These are phyloP conservation scores for Opisthograptis luteolata DNA, from an alignment of 2,888 invertebrate species.

Conservation along the genomic window DNA sequence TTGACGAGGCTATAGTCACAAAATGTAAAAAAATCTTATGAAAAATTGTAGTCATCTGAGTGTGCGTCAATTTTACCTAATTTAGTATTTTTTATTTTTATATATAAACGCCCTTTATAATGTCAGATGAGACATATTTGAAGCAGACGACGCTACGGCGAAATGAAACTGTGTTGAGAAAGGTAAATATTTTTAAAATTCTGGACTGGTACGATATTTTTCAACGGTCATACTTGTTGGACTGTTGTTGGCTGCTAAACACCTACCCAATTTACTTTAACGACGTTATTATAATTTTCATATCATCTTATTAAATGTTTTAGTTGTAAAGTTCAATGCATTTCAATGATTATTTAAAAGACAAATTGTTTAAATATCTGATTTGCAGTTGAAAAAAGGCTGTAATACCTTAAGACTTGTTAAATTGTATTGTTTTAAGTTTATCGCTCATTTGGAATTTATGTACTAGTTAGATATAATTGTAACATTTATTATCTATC, in stretches of 20 bases:
- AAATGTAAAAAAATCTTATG: conserved; percentile 10
- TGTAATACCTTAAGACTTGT: conserved; percentile 73
- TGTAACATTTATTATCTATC: conserved; percentile 45
- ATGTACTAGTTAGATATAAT: conserved; percentile 30
- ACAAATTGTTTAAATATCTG: conserved; percentile 30
- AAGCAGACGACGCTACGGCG: no score
- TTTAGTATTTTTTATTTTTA: conserved; percentile 23
- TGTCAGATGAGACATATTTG: no score
- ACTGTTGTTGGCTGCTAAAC: no score
- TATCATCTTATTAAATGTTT: conserved; percentile 5
- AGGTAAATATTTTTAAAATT: no score
- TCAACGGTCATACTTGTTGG: no score
- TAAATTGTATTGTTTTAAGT: conserved; percentile 48
- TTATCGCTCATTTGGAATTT: conserved; percentile 40
- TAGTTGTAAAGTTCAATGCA: conserved; percentile 31
- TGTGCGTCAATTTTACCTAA: conserved; percentile 23
- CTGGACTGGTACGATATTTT: no score
- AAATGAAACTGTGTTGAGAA: no score
- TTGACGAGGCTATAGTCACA: neutral
- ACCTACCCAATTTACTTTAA: no score
- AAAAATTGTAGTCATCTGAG: conserved; percentile 6
- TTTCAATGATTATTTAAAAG: conserved; percentile 25
- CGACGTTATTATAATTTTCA: no score
- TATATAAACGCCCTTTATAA: conserved; percentile 20
- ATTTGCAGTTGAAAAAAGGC: conserved; percentile 58